Evolutionary conservation across 2,113 vertebrate species (phyloP).

Genomic region (Gallinago undulata): DNA sequence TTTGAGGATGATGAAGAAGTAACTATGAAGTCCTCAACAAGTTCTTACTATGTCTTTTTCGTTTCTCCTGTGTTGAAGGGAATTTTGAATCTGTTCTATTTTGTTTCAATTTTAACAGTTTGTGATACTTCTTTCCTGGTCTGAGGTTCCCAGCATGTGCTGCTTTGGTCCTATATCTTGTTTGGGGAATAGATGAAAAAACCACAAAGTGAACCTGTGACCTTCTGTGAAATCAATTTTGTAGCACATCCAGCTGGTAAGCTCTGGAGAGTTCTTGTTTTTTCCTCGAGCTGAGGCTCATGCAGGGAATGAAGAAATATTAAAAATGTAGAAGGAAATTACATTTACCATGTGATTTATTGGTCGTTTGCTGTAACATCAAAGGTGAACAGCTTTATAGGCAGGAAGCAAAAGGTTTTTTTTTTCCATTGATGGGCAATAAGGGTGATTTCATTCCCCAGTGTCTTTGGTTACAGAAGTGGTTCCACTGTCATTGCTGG

Average conservation of each 20-base stretch:
- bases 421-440: not conserved
- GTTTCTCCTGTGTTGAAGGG: not conserved
- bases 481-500: not conserved
- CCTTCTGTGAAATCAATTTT: slow-evolving; percentile 4
- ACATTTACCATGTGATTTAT: slow-evolving; percentile 30
- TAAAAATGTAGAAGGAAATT: slow-evolving; percentile 43
- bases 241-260: not conserved
- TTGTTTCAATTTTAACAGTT: not conserved
- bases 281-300: not conserved
- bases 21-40: not conserved
- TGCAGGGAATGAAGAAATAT: slow-evolving; percentile 28
- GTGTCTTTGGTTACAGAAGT: slow-evolving; percentile 11
- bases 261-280: not conserved
- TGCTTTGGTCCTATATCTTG: not conserved
- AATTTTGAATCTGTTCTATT: not conserved
- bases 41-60: not conserved
- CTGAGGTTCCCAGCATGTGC: not conserved
- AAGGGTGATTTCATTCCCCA: slow-evolving; percentile 20
- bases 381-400: slow-evolving; percentile 16
- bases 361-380: not conserved
- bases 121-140: not conserved
- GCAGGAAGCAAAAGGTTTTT: not conserved
- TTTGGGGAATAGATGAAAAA: slow-evolving; percentile 2
- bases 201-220: not conserved
- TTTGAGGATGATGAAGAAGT: not conserved